Evolutionary conservation across 2,888 invertebrate species (phyloP).

Genomic region (Scotopteryx bipunctaria): DNA sequence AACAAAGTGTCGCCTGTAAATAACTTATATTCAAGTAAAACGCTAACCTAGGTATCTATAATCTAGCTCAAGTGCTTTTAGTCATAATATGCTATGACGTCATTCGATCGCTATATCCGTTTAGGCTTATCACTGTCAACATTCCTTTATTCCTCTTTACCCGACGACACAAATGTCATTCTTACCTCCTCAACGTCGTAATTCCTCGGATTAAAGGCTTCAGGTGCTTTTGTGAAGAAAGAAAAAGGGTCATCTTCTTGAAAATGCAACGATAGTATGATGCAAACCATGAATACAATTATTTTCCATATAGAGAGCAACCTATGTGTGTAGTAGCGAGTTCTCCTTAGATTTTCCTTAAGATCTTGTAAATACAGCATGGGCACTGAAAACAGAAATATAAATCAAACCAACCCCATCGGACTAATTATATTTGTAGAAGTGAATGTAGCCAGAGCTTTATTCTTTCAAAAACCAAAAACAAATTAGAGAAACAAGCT

Average conservation of each 20-base stretch:
- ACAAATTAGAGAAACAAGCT: no score
- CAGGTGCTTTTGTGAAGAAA: slow-evolving; percentile 73
- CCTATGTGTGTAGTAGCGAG: slow-evolving; percentile 89
- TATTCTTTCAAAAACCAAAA: no score
- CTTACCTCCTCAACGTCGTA: slow-evolving; percentile 82
- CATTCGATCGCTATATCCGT: background rate
- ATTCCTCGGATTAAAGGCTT: slow-evolving; percentile 78
- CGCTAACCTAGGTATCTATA: no score
- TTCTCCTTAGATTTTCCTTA: slow-evolving; percentile 83
- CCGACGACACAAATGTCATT: no score
- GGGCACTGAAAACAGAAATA: slow-evolving; percentile 50
- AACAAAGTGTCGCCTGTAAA: no score
- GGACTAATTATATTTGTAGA: no score
- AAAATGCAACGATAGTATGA: slow-evolving; percentile 81
- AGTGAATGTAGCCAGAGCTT: no score
- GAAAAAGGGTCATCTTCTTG: slow-evolving; percentile 69
- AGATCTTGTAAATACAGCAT: slow-evolving; percentile 67
- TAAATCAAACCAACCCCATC: no score
- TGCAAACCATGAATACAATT: slow-evolving; percentile 86
- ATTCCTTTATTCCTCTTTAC: no score
- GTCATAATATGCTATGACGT: no score
- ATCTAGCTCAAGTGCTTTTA: no score
- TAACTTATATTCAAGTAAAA: no score
- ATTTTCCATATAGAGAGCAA: slow-evolving; percentile 91
- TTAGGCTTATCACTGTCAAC: background rate